Conservation (phyloP, 2,797 vertebrate species). For the Gadopsis marmoratus region DNA sequence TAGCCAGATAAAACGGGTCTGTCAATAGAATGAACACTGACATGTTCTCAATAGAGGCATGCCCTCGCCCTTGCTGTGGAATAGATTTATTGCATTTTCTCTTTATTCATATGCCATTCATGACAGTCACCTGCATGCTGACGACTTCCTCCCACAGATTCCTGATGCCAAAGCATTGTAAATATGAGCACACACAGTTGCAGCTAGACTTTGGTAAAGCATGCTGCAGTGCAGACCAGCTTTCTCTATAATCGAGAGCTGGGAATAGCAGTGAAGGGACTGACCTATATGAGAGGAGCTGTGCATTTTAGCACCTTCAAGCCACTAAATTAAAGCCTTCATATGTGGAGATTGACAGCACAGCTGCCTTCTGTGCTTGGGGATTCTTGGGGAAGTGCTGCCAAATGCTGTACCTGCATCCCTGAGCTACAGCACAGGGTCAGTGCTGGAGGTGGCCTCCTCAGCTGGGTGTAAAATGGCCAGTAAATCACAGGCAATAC, state of each 20-base stretch:
- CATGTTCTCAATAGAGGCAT: constrained; percentile 59
- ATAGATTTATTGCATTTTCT: constrained; percentile 62
- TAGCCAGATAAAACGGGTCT: constrained; percentile 39
- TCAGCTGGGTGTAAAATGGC: constrained; percentile 74
- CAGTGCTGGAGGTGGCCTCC: constrained; percentile 70
- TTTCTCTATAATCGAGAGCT: constrained; percentile 32
- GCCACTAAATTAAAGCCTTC: constrained; percentile 64
- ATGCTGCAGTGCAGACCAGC: constrained; percentile 61
- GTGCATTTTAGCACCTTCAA: constrained; percentile 57
- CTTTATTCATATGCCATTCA: constrained; percentile 54
- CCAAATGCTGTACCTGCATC: constrained; percentile 67
- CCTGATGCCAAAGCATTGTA: constrained; percentile 27
- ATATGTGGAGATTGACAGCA: constrained; percentile 73
- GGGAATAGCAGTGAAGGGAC: constrained; percentile 42
- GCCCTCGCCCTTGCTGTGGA: constrained; percentile 45
- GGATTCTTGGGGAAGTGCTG: constrained; percentile 59
- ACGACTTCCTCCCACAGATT: constrained; percentile 41
- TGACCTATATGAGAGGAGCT: constrained; percentile 57
- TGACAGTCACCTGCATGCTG: constrained; percentile 53
- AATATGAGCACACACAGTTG: constrained; percentile 26
- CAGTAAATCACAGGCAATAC: constrained; percentile 73
- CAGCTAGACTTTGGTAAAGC: constrained; percentile 18
- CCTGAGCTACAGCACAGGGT: constrained; percentile 75
- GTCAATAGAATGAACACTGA: constrained; percentile 65
- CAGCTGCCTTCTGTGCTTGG: constrained; percentile 51